Evolutionary conservation across 1,140 invertebrate species (phyloP).

Genomic region (Plodia interpunctella): DNA sequence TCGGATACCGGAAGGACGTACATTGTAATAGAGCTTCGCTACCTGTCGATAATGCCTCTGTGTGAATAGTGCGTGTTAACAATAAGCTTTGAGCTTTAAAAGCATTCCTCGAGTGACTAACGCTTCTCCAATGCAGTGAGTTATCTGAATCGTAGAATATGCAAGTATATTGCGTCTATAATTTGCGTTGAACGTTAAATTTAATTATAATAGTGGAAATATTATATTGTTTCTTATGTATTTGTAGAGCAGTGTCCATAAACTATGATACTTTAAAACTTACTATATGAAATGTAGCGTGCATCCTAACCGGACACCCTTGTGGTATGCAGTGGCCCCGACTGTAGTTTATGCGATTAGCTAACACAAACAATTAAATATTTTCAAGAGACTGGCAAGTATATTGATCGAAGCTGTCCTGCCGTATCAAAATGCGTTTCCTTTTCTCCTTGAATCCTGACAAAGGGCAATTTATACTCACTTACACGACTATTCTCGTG

Average conservation of each 20-base stretch:
- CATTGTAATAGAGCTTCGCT: constrained; percentile 61
- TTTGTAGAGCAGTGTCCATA: too few species aligned
- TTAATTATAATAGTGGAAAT: too few species aligned
- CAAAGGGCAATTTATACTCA: constrained; percentile 11
- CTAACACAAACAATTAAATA: too few species aligned
- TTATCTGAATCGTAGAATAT: not conserved
- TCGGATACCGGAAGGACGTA: constrained; percentile 64
- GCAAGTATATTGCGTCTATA: not conserved
- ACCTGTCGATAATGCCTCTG: constrained; percentile 70
- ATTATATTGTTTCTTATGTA: too few species aligned
- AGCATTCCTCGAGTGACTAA: constrained; percentile 54
- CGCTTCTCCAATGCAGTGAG: constrained; percentile 12
- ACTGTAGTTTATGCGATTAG: too few species aligned
- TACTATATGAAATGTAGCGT: too few species aligned
- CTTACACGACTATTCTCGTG: constrained; percentile 36
- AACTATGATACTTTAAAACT: too few species aligned
- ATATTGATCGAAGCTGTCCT: not conserved
- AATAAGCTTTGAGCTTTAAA: constrained; percentile 38
- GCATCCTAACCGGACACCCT: too few species aligned
- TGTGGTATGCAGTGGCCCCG: too few species aligned
- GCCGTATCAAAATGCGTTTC: not conserved
- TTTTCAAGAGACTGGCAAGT: too few species aligned
- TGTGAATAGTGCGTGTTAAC: constrained; percentile 45
- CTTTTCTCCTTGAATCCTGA: not conserved
- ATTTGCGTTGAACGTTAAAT: too few species aligned